phyloP scores from a whole-genome alignment of 2,113 vertebrate species.

The Peromyscus maniculatus region DNA sequence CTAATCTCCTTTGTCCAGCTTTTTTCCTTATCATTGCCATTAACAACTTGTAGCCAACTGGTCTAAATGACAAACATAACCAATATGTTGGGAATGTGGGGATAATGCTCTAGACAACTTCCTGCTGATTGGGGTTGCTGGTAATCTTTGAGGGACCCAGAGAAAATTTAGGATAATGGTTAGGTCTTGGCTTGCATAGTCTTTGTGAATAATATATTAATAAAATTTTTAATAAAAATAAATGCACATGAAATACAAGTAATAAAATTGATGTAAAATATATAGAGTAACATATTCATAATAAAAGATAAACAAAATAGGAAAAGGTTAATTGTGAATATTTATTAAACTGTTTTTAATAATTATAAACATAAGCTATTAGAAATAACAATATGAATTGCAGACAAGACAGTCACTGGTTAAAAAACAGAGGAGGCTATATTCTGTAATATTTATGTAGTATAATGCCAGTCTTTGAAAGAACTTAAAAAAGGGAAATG shows the following conservation, averaged over 20 bases:
- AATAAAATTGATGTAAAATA: neutral
- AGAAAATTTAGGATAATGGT: too few species aligned
- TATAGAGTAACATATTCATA: neutral
- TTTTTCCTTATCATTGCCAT: too few species aligned
- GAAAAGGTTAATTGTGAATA: neutral
- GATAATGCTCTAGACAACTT: too few species aligned
- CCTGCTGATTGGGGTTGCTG: too few species aligned
- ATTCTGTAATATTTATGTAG: neutral
- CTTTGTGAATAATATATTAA: too few species aligned
- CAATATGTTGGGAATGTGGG: too few species aligned
- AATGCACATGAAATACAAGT: neutral
- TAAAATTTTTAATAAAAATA: neutral
- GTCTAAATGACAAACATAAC: too few species aligned
- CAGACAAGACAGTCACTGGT: neutral
- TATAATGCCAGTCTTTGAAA: neutral
- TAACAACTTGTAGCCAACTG: too few species aligned
- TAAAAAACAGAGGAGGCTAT: too few species aligned
- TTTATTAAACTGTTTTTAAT: neutral
- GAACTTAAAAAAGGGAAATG: neutral
- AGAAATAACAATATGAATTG: neutral
- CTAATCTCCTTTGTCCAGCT: too few species aligned
- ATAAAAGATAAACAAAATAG: neutral
- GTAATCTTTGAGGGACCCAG: too few species aligned
- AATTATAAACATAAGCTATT: neutral
- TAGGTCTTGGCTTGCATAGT: too few species aligned